Base-by-base conservation (phyloP, 1,140 invertebrate species). In the Calephelis virginiensis region DNA sequence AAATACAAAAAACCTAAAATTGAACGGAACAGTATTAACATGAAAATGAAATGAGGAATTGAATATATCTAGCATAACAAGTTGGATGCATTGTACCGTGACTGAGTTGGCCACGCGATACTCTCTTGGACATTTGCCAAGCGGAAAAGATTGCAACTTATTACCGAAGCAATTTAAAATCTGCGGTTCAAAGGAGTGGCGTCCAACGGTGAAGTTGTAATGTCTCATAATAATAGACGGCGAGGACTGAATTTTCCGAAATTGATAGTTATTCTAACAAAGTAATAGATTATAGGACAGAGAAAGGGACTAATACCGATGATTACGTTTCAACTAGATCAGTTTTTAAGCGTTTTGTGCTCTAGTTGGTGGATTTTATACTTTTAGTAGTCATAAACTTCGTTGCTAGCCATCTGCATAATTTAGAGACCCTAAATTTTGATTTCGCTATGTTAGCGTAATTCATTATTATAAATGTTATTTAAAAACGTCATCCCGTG, bases 121-220 rank as follows among this genome's bases (percentile, higher is more conserved):
- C 71, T 49, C 67, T 74, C 65, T 71, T 72, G 64, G 68, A 72
- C 69, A 71, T 77, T 71, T 76, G 73, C 72, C 79, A 74, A 77
- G 80, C 81, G 81, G 78, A 85, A 85, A 81, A 74, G 78, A 85
- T 85, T 82, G 74, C 67, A 61, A 70, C 68, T 76, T 77, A 63
- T 66, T 66, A 70, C 74, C 71, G 69, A 76, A 81, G 71, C 76
- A 81, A 83, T 80, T 83, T 77, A 78, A 74, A 77, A 75, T 72
- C 66, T 66, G 68, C 70, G 74, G 75, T 75, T 73, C 75, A 71
- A 69, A 64, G 28, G 66, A 69, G 72, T 67, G 69, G 62, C 67
- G 69, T 66, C 64, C 60, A 63, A 73, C 66, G 66, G 70, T 72
- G 73, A 77, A 74, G 75, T 61, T 59, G 65, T 80, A 78, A 80